Evolutionary conservation across 2,113 vertebrate genomes (phyloP), one percentile per base, ranked within the genome.

Genomic region (Chinchilla lanigera): DNA sequence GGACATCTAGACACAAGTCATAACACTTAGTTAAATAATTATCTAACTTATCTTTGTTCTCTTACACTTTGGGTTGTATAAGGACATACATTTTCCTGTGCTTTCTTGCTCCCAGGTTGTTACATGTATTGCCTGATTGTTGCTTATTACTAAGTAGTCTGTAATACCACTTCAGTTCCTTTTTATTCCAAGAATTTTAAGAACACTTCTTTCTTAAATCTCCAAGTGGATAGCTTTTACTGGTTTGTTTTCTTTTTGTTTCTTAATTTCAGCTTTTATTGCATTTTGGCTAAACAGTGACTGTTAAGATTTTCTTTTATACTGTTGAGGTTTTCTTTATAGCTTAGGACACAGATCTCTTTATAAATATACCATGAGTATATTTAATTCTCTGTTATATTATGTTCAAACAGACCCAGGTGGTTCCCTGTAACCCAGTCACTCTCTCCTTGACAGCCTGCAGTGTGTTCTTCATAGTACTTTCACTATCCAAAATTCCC

Each of bases 241-340:
- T 77, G 12, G 13, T n/a, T 92, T 78, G 65, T 71, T 83, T 58
- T 83, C 14, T 12, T 73, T 92, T 63, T 80, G 28, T 38, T 75
- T 71, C 69, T 95, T 56, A 56, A 60, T 52, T 89, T 93, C 38
- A 69, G 16, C 41, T 77, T 84, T 78, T 35, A 54, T 17, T 94
- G 20, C 44, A 60, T 14, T 61, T 4, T 54, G 30, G 0, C 73
- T 16, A 50, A 54, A 94, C 78, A 85, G 24, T 33, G 7, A 35
- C 56, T 50, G 41, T 17, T 60, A 58, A 94, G 24, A 19, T 90
- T 77, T 86, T 54, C 56, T 38, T 47, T 20, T 30, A 52, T n/a
- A 38, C 47, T 50, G 35, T 13, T 67, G 58, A 90, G 24, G 26
- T 93, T 87, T 90, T 47, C 86, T 41, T 56, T 17, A 56, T 65